A percentile compares a stretch with the other conserved stretches of the same genome.
Evolutionary conservation across 2,113 vertebrate genomes (phyloP).

Genomic region (Calonectris borealis): DNA sequence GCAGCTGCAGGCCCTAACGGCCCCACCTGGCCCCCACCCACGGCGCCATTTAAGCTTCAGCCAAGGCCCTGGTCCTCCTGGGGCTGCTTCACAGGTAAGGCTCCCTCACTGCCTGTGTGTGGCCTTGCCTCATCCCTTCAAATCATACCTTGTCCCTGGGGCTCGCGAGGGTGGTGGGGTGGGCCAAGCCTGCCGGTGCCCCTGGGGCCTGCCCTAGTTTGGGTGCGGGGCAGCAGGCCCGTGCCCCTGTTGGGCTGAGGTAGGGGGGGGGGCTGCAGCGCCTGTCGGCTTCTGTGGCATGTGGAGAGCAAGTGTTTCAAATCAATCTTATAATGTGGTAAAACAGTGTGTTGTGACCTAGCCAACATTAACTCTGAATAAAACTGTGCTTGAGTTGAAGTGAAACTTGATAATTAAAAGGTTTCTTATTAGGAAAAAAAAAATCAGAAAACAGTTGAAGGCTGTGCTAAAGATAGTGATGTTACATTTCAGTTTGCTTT

Average conservation of each 20-base stretch:
- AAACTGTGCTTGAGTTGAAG: not conserved
- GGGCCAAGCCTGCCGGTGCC: rapidly evolving
- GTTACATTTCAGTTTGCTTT: not conserved
- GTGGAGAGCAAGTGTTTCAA: not conserved
- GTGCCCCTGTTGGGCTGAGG: not conserved
- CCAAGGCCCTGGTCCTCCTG: rapidly evolving
- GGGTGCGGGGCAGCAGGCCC: rapidly evolving
- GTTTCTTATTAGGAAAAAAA: not conserved
- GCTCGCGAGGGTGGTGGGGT: rapidly evolving
- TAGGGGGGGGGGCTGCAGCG: rapidly evolving
- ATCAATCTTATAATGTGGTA: rapidly evolving
- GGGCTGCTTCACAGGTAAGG: not conserved
- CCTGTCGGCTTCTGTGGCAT: rapidly evolving
- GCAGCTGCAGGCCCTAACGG: not conserved
- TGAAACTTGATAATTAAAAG: not conserved
- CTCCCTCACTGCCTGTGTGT: rapidly evolving
- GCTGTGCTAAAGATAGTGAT: not conserved
- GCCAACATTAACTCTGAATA: not conserved
- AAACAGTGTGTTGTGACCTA: not conserved
- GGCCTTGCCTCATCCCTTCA: not conserved
- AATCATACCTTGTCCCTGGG: too few species aligned
- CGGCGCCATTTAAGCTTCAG: rapidly evolving
- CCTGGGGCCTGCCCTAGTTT: not conserved
- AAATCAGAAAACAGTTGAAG: not conserved
- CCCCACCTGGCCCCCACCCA: not conserved